Evolutionary conservation across 2,113 vertebrate species (phyloP).

Genomic region (Lynx canadensis): DNA sequence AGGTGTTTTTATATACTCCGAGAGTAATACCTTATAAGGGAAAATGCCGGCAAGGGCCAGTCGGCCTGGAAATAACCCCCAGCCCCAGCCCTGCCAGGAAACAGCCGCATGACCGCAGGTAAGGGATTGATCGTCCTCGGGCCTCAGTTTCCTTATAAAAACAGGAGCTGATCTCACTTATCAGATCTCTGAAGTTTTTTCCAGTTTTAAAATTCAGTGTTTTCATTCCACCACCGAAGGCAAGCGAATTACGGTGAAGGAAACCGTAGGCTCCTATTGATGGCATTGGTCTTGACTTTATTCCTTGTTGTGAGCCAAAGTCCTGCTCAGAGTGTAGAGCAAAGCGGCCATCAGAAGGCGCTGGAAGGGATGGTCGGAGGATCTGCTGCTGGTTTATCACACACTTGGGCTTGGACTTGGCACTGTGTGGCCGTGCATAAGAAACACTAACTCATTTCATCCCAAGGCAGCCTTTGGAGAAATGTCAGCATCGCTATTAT

Average conservation of each 20-base stretch:
- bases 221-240: background rate
- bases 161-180: background rate
- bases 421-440: fast-evolving
- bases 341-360: fast-evolving
- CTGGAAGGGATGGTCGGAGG: no score
- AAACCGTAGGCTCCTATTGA: fast-evolving
- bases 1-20: background rate
- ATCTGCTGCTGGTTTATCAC: no score
- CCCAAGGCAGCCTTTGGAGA: background rate
- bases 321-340: background rate
- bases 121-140: fast-evolving
- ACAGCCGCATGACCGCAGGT: background rate
- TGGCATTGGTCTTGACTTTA: background rate
- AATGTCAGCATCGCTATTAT: background rate
- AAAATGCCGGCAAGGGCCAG: background rate
- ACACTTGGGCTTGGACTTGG: background rate
- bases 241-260: background rate
- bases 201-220: background rate
- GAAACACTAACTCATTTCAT: background rate
- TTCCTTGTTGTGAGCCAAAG: background rate
- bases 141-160: background rate
- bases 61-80: background rate
- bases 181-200: background rate
- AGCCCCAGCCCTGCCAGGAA: background rate
- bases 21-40: constrained; percentile 42